Conservation (phyloP, 2,888 invertebrate genomes). For the Rhagonycha fulva region DNA sequence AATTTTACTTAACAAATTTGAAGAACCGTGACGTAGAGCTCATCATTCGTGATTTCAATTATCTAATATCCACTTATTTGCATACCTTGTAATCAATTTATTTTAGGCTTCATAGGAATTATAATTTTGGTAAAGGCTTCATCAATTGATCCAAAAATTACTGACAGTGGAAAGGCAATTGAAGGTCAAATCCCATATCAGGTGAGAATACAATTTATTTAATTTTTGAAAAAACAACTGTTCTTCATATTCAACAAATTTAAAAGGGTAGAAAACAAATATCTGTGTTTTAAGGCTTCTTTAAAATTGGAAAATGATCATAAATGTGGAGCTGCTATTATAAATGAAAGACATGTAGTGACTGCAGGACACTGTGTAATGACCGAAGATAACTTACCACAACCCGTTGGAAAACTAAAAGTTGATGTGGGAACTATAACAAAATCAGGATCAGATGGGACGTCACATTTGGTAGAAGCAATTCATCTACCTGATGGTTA, state of each 20-base stretch:
- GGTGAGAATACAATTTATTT: too few relatives aligned
- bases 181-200: too few relatives aligned
- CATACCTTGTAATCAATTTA: background rate
- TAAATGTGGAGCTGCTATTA: slow-evolving; percentile 40
- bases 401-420: slow-evolving; percentile 33
- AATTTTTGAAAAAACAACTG: too few relatives aligned
- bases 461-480: too few relatives aligned
- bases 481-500: too few relatives aligned
- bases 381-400: slow-evolving; percentile 36
- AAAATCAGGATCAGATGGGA: too few relatives aligned
- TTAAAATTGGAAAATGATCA: slow-evolving; percentile 5
- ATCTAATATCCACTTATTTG: too few relatives aligned
- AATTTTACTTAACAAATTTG: too few relatives aligned
- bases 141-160: background rate
- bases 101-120: background rate
- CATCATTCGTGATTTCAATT: too few relatives aligned
- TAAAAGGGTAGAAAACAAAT: slow-evolving; percentile 33
- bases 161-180: background rate
- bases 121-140: background rate
- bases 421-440: slow-evolving; percentile 32
- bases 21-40: too few relatives aligned
- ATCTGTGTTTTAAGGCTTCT: slow-evolving; percentile 23
- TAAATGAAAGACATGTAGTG: slow-evolving; percentile 36
- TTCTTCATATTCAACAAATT: too few relatives aligned
- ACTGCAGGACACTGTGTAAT: slow-evolving; percentile 43